Evolutionary conservation across 1,140 invertebrate genomes (phyloP).

Genomic region (Arion vulgaris): DNA sequence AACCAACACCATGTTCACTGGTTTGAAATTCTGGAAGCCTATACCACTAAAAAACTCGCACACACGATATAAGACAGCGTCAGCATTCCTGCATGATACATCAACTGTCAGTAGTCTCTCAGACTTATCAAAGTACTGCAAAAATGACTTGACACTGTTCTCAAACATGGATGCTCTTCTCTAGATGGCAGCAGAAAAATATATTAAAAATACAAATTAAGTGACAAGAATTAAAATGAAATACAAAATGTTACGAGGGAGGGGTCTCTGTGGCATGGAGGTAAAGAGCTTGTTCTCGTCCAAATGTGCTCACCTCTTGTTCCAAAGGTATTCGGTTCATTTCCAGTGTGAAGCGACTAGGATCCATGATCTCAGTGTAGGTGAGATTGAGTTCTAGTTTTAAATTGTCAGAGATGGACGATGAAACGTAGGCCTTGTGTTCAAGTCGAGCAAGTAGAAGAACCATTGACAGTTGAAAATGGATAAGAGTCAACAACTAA

Average conservation of each 20-base stretch:
- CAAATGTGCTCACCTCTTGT: no score
- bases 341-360: no score
- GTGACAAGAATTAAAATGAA: neutral
- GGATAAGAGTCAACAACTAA: no score
- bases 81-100: conserved; percentile 55
- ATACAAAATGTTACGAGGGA: neutral
- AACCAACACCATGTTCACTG: conserved; percentile 57
- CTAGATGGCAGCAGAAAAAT: conserved; percentile 41
- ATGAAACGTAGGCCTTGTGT: no score
- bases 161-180: conserved; percentile 60
- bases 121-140: conserved; percentile 57
- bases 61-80: conserved; percentile 55
- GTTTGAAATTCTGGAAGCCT: conserved; percentile 44
- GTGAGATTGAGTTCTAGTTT: no score
- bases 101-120: conserved; percentile 60
- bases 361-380: no score
- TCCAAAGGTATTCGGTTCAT: no score
- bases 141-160: conserved; percentile 55
- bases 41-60: conserved; percentile 58
- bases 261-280: no score
- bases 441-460: no score
- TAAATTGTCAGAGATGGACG: no score
- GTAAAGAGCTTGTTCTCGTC: no score
- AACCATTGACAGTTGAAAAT: no score
- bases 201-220: neutral